phyloP scores from a whole-genome alignment of 2,888 invertebrate genomes.

The Ryuthela nishihirai region DNA sequence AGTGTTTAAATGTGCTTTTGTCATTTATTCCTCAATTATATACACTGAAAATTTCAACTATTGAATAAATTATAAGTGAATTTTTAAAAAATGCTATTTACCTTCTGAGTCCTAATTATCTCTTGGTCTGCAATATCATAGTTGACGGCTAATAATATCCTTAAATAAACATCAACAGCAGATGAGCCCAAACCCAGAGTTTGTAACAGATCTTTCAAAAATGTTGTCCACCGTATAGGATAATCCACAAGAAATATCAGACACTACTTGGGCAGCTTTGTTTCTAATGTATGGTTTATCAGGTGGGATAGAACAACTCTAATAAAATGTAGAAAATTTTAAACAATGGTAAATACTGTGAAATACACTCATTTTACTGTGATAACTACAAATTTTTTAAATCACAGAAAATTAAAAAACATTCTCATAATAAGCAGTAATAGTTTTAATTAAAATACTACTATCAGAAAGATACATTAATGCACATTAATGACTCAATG shows the following conservation, averaged over 20 bases:
- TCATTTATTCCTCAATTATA: no score
- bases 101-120: conserved; percentile 50
- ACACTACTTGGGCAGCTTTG: conserved; percentile 58
- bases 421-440: no score
- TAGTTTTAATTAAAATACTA: no score
- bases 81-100: conserved; percentile 36
- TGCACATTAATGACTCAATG: no score
- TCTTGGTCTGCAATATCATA: conserved; percentile 56
- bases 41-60: no score
- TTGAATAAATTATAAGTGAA: no score
- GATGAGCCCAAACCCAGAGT: conserved; percentile 27
- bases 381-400: no score
- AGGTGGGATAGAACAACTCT: conserved; percentile 15
- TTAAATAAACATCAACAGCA: conserved; percentile 56
- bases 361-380: no score
- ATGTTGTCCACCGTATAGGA: conserved; percentile 56
- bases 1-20: no score
- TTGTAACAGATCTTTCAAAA: conserved; percentile 55
- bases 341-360: conserved; percentile 4
- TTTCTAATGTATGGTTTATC: conserved; percentile 55
- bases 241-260: conserved; percentile 57
- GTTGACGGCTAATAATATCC: conserved; percentile 56
- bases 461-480: no score
- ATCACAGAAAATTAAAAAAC: no score
- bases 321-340: background rate